Evolutionary conservation across 2,888 invertebrate species (phyloP), one percentile per base, ranked within the genome.

Genomic region (Drosophila quinaria): DNA sequence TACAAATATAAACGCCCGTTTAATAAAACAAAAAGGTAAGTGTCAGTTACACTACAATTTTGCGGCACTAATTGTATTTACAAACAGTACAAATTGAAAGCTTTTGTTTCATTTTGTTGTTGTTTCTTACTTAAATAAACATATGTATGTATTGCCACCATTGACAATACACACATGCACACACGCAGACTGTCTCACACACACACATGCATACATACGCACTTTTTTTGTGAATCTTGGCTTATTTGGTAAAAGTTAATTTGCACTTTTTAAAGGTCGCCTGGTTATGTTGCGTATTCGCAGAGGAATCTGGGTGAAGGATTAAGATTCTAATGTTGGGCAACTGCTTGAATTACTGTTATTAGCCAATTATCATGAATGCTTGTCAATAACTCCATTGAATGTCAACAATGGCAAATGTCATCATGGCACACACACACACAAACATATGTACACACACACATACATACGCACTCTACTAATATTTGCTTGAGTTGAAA

Each of bases 181-280:
- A 47, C n/a, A 25, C 31, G 22, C 29, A 52, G 13, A 46, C 41
- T 42, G n/a, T 15, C 29, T 31, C 11, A 8, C n/a, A 15, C 22
- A 31, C 19, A 35, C 4, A 13, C 35, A 61, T 42, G 5, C 51
- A 46, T n/a, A 60, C 50, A 44, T 41, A 56, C 62, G 55, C 62
- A 67, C 39, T 50, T 5, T 46, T 74, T 19, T 17, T 50, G 44
- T 67, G 37, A 52, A 77, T 59, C 61, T 72, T 46, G 19, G 44
- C 78, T 68, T 76, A 59, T 73, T 68, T 59, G 59, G 61, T 64
- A 44, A 64, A 55, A 61, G 49, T 58, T 31, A 63, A 42, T 71
- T 37, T 52, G 56, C 62, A 51, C 74, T 52, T 31, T 33, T 49
- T 42, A 31, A 76, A 76, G 47, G 39, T 60, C 44, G 37, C 41